A percentile compares a stretch with the other conserved stretches of the same genome.
Evolutionary conservation across 2,113 vertebrate genomes (phyloP).

Genomic region (Paraplagusia blochii): DNA sequence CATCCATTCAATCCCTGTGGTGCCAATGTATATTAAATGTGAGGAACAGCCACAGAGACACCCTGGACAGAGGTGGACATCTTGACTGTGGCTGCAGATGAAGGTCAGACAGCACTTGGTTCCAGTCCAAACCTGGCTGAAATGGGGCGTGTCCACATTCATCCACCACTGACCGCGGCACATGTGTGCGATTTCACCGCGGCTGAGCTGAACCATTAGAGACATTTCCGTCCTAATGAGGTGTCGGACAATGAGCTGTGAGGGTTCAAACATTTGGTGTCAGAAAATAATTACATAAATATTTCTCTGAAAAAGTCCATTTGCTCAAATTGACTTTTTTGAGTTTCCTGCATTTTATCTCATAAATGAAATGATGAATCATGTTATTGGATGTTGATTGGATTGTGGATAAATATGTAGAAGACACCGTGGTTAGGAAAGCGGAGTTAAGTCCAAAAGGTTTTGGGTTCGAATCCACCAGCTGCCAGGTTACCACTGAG

Average conservation of each 20-base stretch:
- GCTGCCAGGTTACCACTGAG: too few species aligned
- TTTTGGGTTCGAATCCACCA: too few species aligned
- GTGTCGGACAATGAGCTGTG: slow-evolving; percentile 17
- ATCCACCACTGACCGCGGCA: slow-evolving; percentile 5
- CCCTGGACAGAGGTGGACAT: slow-evolving; percentile 1
- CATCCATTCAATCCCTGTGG: too few species aligned
- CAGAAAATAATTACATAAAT: too few species aligned
- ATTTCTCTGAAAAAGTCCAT: background rate
- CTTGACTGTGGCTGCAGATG: background rate
- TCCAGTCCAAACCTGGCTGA: slow-evolving; percentile 13
- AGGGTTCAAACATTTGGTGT: slow-evolving; percentile 18
- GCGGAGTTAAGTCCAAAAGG: too few species aligned
- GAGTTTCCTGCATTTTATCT: slow-evolving; percentile 2
- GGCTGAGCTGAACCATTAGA: slow-evolving; percentile 15
- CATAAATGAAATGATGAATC: too few species aligned
- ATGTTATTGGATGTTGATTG: too few species aligned
- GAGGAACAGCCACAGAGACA: background rate
- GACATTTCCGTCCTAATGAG: slow-evolving; percentile 23
- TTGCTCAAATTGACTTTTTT: slow-evolving; percentile 7
- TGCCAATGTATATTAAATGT: slow-evolving; percentile 4
- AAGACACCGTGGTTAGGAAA: too few species aligned
- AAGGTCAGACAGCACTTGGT: slow-evolving; percentile 24
- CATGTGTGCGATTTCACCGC: slow-evolving; percentile 24
- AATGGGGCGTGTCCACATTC: background rate
- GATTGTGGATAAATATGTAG: too few species aligned